A percentile compares a stretch with the other conserved stretches of the same genome.
phyloP scores from a whole-genome alignment of 2,888 invertebrate species.

The Onthophagus sagittarius region DNA sequence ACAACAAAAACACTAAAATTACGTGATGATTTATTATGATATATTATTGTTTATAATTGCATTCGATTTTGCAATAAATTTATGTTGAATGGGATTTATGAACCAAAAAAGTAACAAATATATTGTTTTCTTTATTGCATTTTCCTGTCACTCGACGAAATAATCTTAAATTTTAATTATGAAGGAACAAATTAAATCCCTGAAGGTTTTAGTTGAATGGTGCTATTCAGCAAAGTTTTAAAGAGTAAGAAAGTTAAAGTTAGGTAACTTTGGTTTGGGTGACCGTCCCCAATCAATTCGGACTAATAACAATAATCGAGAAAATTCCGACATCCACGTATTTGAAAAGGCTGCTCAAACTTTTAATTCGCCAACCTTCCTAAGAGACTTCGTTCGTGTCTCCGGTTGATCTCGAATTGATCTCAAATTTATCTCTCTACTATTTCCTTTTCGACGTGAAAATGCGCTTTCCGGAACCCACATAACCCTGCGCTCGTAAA shows the following conservation, averaged over 20 bases:
- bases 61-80: too few relatives aligned
- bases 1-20: too few relatives aligned
- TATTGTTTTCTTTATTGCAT: too few relatives aligned
- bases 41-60: too few relatives aligned
- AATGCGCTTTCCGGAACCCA: background rate
- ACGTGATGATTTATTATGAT: too few relatives aligned
- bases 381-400: background rate
- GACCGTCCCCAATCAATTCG: conserved; percentile 5
- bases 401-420: background rate
- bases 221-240: background rate
- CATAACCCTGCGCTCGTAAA: background rate
- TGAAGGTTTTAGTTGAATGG: background rate
- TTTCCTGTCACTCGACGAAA: too few relatives aligned
- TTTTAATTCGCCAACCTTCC: background rate
- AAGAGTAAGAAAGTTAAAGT: background rate
- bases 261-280: background rate
- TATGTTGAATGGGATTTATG: too few relatives aligned
- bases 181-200: background rate
- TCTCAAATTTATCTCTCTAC: too few relatives aligned
- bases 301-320: conserved; percentile 10
- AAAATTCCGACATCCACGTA: background rate
- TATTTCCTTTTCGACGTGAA: background rate
- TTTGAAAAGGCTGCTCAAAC: background rate
- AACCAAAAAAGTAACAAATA: too few relatives aligned
- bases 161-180: background rate